A percentile compares a stretch with the other conserved stretches of the same genome.
These are phyloP conservation scores for Bagarius yarrelli DNA, from an alignment of 2,113 vertebrate genomes.

Conservation along the genomic window DNA sequence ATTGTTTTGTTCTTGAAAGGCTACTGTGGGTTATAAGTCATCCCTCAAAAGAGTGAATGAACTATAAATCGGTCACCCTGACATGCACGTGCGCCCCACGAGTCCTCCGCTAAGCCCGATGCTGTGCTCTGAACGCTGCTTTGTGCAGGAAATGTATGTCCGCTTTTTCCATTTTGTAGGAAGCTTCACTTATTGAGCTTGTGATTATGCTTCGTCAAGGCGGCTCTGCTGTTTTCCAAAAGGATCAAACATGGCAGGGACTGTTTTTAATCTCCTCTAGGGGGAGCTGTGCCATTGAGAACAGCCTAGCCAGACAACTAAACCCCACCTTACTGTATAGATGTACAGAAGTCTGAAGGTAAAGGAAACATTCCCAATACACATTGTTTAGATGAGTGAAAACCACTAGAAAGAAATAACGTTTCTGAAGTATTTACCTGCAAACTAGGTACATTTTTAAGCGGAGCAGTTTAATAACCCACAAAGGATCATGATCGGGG, in stretches of 20 bases:
- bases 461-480: background rate
- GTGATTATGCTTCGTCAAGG: slow-evolving; percentile 36
- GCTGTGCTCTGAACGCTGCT: slow-evolving; percentile 13
- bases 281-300: slow-evolving; percentile 55
- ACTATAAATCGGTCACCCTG: slow-evolving; percentile 35
- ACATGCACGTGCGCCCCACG: background rate
- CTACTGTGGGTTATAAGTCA: slow-evolving; percentile 29
- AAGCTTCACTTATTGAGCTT: slow-evolving; percentile 43
- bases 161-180: slow-evolving; percentile 39
- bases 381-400: background rate
- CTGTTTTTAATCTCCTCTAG: slow-evolving; percentile 38
- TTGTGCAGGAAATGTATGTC: slow-evolving; percentile 43
- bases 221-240: slow-evolving; percentile 23
- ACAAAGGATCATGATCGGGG: background rate
- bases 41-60: slow-evolving; percentile 28
- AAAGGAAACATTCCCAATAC: slow-evolving; percentile 10
- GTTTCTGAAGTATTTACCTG: slow-evolving; percentile 23
- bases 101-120: background rate
- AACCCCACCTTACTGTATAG: slow-evolving; percentile 8
- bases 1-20: slow-evolving; percentile 40
- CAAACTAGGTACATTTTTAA: slow-evolving; percentile 13
- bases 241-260: slow-evolving; percentile 8
- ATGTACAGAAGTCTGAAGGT: slow-evolving; percentile 9
- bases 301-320: background rate
- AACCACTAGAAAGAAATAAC: slow-evolving; percentile 7